These are phyloP conservation scores for Drosophila bifasciata DNA, from an alignment of 1,140 invertebrate species.

Conservation along the genomic window DNA sequence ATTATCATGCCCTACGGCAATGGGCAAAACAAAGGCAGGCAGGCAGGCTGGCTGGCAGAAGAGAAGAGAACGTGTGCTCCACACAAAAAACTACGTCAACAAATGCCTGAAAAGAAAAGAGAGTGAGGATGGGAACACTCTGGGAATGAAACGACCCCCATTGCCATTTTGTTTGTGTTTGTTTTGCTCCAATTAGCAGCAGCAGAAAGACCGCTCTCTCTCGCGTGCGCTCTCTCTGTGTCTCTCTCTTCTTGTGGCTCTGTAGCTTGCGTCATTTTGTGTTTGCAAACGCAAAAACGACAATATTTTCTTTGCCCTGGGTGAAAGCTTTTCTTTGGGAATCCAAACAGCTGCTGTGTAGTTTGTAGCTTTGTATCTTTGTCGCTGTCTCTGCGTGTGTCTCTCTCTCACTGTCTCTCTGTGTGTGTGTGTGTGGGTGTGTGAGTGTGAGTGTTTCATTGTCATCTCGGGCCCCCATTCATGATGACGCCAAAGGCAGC, in stretches of 20 bases:
- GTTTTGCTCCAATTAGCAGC: conserved; percentile 79
- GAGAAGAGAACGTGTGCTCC: conserved; percentile 9
- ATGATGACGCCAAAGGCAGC: conserved; percentile 60
- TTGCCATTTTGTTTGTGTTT: conserved; percentile 82
- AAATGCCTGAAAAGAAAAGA: conserved; percentile 9
- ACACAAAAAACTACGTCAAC: conserved; percentile 67
- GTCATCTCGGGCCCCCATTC: conserved; percentile 66
- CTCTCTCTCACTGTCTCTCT: too few relatives aligned
- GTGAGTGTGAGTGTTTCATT: conserved; percentile 67
- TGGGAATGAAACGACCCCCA: conserved; percentile 69
- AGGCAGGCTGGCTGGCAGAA: background rate
- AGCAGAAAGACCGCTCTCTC: conserved; percentile 25
- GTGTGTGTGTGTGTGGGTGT: conserved; percentile 7
- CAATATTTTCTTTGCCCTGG: conserved; percentile 43
- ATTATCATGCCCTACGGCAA: too few relatives aligned
- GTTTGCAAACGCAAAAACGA: conserved; percentile 53
- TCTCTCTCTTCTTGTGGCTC: conserved; percentile 47
- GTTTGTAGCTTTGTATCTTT: conserved; percentile 54
- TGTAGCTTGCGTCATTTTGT: conserved; percentile 70
- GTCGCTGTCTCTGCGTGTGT: conserved; percentile 31
- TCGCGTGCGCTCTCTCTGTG: conserved; percentile 13
- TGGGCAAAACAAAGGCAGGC: too few relatives aligned
- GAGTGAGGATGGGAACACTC: conserved; percentile 38
- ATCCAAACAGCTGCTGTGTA: conserved; percentile 74
- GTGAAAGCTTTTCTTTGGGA: conserved; percentile 78